Base-by-base conservation (phyloP, 2,888 invertebrate species). In the Malthinus flaveolus region DNA sequence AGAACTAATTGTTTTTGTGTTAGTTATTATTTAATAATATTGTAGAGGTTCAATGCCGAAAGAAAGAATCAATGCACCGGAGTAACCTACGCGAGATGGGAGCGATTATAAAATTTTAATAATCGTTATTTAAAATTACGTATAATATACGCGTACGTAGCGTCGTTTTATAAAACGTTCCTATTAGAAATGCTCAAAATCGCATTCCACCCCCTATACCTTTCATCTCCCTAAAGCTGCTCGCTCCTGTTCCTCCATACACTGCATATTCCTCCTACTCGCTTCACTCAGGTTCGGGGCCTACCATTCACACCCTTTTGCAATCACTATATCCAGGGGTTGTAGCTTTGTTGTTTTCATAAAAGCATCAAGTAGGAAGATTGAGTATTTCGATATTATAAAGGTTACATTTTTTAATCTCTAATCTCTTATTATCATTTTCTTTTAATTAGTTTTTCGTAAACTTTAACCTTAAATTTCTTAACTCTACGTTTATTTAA, bases 301-400 rank as follows among this genome's bases (percentile, higher is more conserved):
- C 59, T 57, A n/a, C n/a, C n/a, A 55, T 59, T 46, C 55, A 62
- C 62, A 62, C 61, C 64, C 61, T 59, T 65, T 55, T 61, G 59
- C 61, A 56, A 69, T 66, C 56, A 68, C 66, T 47, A 70, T 56
- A 48, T 56, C 54, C 59, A 53, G 53, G 59, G 59, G 47, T 45
- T 54, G 54, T 45, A 54, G 47, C 52, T 59, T 53, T 48, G 45
- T 49, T 31, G 37, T 13, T 49, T 35, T 44, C 32, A 46, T 49
- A 32, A 23, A 47, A 10, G 39, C 42, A 47, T 57, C 47, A 51
- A 52, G 51, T 42, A 31, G 42, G 10, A 45, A 42, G 31, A 57
- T 23, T 47, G 32, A 31, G 39, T 23, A 47, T 39, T 45, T 49
- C 15, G 32, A 32, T 34, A 37, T 37, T 31, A 45, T 31, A 53